A percentile compares a stretch with the other conserved stretches of the same genome.
These are phyloP conservation scores for Neodiprion virginianus DNA, from an alignment of 1,140 invertebrate species.

Conservation along the genomic window DNA sequence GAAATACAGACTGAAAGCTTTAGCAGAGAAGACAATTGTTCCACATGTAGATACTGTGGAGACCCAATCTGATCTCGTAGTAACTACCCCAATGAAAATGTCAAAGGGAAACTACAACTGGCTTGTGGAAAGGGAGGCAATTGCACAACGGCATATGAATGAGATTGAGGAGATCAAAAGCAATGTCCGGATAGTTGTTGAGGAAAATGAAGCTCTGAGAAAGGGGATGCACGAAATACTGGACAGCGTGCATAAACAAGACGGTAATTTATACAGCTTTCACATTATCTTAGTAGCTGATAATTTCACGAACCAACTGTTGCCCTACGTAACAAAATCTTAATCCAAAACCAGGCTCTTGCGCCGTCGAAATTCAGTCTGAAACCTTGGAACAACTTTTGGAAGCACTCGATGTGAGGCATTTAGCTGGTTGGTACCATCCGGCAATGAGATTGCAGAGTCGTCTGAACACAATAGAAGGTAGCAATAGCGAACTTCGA, in stretches of 20 bases:
- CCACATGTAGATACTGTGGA: slow-evolving; percentile 17
- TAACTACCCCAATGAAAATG: slow-evolving; percentile 26
- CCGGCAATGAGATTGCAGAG: slow-evolving; percentile 76
- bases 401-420: slow-evolving; percentile 71
- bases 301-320: neutral
- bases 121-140: slow-evolving; percentile 25
- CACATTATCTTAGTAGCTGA: slow-evolving; percentile 9
- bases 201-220: slow-evolving; percentile 76
- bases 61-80: slow-evolving; percentile 29
- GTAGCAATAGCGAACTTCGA: slow-evolving; percentile 65
- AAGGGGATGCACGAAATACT: slow-evolving; percentile 75
- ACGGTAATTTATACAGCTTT: slow-evolving; percentile 58
- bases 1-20: slow-evolving; percentile 40
- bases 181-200: slow-evolving; percentile 63
- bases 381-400: slow-evolving; percentile 66
- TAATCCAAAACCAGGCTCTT: slow-evolving; percentile 44
- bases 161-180: slow-evolving; percentile 48
- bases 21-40: slow-evolving; percentile 24
- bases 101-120: slow-evolving; percentile 25
- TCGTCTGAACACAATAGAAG: slow-evolving; percentile 69
- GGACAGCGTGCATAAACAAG: slow-evolving; percentile 66
- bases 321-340: neutral
- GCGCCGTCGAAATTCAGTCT: slow-evolving; percentile 63
- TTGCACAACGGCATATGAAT: slow-evolving; percentile 25
- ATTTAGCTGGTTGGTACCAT: slow-evolving; percentile 77